A percentile compares a stretch with the other conserved stretches of the same genome.
Conservation (phyloP, 2,888 invertebrate genomes). For the Coronaproctus castanopsis region DNA sequence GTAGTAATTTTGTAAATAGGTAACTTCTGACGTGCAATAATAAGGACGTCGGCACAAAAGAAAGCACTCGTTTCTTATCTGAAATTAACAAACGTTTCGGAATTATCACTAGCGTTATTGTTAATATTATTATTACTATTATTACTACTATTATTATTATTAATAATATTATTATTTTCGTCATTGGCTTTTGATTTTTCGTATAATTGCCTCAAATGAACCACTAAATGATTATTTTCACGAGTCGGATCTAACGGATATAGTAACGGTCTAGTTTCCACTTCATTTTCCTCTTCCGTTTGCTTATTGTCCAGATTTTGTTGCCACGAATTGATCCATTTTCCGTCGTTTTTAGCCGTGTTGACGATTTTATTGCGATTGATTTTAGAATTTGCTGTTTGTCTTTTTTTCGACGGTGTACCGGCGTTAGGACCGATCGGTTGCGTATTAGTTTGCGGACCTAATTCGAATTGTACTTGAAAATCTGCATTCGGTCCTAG, state of each 20-base stretch:
- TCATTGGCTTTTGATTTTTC: too few species aligned
- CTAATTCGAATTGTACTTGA: constrained; percentile 52
- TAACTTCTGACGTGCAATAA: too few species aligned
- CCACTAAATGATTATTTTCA: constrained; percentile 3
- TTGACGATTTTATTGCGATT: constrained; percentile 3
- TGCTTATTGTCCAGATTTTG: constrained; percentile 7
- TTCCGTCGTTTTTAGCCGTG: constrained; percentile 6
- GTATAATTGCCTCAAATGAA: constrained; percentile 8
- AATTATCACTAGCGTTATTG: too few species aligned
- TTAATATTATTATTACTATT: too few species aligned
- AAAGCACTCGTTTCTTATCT: too few species aligned
- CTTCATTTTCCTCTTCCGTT: not conserved
- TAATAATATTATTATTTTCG: too few species aligned
- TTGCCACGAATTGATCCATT: constrained; percentile 15
- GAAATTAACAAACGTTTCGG: too few species aligned
- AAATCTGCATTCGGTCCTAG: constrained; percentile 64
- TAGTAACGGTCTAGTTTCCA: not conserved
- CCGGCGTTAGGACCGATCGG: constrained; percentile 28
- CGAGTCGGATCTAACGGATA: constrained; percentile 4
- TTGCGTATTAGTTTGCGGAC: constrained; percentile 55
- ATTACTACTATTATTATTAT: too few species aligned
- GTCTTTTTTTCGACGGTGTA: constrained; percentile 15
- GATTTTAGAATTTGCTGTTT: not conserved
- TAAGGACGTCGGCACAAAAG: too few species aligned
- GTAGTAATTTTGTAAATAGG: too few species aligned